phyloP scores from a whole-genome alignment of 2,113 vertebrate species.

The Rhadina sibilatrix region DNA sequence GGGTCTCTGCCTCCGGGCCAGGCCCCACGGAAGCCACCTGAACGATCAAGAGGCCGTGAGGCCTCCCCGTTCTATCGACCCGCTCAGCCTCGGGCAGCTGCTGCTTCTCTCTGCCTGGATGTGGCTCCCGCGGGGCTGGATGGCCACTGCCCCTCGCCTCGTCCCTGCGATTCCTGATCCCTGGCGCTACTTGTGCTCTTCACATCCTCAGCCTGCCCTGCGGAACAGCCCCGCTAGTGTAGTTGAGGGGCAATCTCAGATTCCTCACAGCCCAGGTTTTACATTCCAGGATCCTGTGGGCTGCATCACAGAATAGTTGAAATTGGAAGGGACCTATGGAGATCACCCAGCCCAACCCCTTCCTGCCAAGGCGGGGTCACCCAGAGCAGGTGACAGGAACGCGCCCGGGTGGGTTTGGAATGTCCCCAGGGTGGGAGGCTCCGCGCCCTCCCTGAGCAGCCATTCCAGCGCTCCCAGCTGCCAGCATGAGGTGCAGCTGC shows the following conservation, averaged over 20 bases:
- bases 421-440: neutral
- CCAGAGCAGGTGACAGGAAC: neutral
- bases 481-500: neutral
- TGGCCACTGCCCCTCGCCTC: neutral
- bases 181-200: accelerated
- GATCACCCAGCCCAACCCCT: neutral
- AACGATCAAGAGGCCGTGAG: too few relatives aligned
- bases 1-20: neutral
- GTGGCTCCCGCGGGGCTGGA: neutral
- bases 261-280: neutral
- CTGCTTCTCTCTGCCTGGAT: neutral
- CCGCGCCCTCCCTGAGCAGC: neutral
- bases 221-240: neutral
- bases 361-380: neutral
- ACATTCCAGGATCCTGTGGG: neutral
- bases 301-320: neutral
- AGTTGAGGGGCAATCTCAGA: neutral
- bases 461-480: neutral
- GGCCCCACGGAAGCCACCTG: neutral
- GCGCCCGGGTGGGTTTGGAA: neutral
- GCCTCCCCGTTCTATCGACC: accelerated
- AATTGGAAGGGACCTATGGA: neutral
- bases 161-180: accelerated
- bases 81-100: neutral
- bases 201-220: neutral